A percentile compares a stretch with the other conserved stretches of the same genome.
phyloP scores from a whole-genome alignment of 2,797 vertebrate genomes.

The Hemibagrus guttatus region DNA sequence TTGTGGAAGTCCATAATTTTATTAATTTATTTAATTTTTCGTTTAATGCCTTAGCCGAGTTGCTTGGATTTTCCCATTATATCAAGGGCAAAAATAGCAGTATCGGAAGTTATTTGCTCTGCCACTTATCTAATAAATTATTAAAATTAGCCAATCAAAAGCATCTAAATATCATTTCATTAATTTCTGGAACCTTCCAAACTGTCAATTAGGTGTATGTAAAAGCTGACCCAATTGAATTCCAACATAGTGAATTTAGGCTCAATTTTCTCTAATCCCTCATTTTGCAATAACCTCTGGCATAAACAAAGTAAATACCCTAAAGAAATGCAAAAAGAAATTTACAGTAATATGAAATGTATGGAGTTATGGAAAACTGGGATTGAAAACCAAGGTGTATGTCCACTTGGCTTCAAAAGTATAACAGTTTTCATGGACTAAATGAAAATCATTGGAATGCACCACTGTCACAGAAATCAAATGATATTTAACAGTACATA shows the following conservation, averaged over 20 bases:
- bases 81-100: neutral
- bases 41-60: no score
- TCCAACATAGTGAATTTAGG: neutral
- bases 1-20: no score
- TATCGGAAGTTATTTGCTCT: neutral
- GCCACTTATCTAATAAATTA: neutral
- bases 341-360: neutral
- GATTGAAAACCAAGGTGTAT: neutral
- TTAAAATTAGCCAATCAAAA: neutral
- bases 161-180: neutral
- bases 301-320: neutral
- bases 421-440: neutral
- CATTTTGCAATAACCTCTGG: neutral
- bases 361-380: neutral
- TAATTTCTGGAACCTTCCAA: neutral
- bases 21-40: no score
- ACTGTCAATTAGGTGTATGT: neutral
- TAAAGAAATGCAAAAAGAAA: neutral
- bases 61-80: no score
- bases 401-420: neutral
- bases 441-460: neutral
- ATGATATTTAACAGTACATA: neutral
- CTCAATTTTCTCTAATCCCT: neutral
- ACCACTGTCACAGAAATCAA: neutral
- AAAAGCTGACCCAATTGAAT: neutral